Conservation (phyloP, 92 coral and sea anemone genomes). For the Anthopleura xanthogrammica region DNA sequence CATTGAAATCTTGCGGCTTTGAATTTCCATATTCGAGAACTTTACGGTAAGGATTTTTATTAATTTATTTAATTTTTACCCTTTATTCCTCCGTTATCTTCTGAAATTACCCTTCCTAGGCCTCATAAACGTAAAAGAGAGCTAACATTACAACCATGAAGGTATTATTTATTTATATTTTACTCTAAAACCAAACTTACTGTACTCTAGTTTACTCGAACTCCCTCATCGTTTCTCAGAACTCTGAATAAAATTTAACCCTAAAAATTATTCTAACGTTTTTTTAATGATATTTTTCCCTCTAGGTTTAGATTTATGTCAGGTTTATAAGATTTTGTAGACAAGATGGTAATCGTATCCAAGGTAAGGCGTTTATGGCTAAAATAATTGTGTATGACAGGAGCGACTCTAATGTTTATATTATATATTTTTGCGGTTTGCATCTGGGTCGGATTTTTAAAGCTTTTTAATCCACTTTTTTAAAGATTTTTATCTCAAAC, state of each 20-base stretch:
- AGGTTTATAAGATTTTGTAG: not conserved
- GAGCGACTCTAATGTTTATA: conserved; percentile 16
- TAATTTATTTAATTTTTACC: not conserved
- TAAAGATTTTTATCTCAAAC: not conserved
- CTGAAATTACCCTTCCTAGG: not conserved
- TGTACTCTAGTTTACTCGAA: not conserved
- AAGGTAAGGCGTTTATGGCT: conserved; percentile 24
- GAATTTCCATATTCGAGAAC: conserved; percentile 19
- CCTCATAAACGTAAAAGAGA: not conserved
- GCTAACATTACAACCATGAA: not conserved
- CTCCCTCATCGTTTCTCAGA: not conserved
- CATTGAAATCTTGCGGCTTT: not conserved
- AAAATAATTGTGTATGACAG: not conserved
- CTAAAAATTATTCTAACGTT: not conserved
- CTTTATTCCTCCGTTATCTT: not conserved
- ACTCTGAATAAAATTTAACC: not conserved
- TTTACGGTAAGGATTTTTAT: not conserved
- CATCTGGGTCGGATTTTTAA: not conserved
- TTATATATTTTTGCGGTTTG: not conserved
- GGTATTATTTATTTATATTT: not conserved
- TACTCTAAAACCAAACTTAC: conserved; percentile 1
- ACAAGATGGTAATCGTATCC: conserved; percentile 30
- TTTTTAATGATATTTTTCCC: not conserved
- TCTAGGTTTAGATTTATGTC: not conserved
- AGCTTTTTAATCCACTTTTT: not conserved